A percentile compares a stretch with the other conserved stretches of the same genome.
Evolutionary conservation across 2,888 invertebrate species (phyloP).

Genomic region (Tricholauxania praeusta): DNA sequence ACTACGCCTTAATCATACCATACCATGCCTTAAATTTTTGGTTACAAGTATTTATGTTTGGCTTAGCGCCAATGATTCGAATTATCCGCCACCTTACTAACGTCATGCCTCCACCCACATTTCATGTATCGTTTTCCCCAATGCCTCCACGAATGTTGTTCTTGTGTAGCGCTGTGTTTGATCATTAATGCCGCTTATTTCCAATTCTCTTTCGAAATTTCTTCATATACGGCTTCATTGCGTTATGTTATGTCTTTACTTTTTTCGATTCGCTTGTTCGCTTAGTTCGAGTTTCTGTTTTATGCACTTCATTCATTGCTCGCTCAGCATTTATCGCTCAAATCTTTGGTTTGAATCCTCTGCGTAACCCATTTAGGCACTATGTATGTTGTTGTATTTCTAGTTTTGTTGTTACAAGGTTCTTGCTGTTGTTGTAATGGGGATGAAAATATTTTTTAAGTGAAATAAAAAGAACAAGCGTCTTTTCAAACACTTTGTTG

Average conservation of each 20-base stretch:
- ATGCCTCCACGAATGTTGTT: no score
- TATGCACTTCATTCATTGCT: not conserved
- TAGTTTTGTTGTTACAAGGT: not conserved
- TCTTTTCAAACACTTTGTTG: constrained; percentile 13
- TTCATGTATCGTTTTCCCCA: no score
- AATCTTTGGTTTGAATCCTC: not conserved
- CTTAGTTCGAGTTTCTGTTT: no score
- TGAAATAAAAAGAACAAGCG: not conserved
- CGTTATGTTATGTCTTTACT: constrained; percentile 3
- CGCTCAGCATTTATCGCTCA: not conserved
- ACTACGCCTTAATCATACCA: no score
- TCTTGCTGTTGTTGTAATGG: constrained; percentile 8
- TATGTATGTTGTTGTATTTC: constrained; percentile 1
- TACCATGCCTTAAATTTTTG: no score
- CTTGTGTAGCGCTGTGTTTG: no score
- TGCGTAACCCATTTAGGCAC: not conserved
- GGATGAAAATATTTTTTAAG: constrained; percentile 18
- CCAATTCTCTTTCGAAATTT: not conserved
- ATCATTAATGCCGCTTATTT: no score
- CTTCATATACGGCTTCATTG: not conserved
- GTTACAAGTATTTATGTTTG: no score
- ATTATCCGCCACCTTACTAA: no score
- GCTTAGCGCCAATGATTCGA: no score
- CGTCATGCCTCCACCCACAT: no score
- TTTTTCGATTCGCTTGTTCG: no score